Percentiles rank a stretch among this genome's conserved stretches.
These are phyloP conservation scores for Odobenus rosmarus DNA, from an alignment of 2,113 vertebrate species.

Conservation along the genomic window DNA sequence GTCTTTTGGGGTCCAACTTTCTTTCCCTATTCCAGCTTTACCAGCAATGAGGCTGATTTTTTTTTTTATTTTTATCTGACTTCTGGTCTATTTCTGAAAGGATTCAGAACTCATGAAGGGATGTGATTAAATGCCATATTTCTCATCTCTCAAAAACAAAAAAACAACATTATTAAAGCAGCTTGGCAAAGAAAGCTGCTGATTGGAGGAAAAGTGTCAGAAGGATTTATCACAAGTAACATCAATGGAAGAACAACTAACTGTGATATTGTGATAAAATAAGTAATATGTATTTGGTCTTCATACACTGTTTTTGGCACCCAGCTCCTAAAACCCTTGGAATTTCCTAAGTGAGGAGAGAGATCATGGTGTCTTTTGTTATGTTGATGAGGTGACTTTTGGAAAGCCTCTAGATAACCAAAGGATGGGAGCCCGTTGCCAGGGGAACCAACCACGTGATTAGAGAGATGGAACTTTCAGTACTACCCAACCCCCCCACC, in stretches of 20 bases:
- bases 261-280: neutral
- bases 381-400: neutral
- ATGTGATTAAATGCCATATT: neutral
- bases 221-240: neutral
- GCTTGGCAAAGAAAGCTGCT: neutral
- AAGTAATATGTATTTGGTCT: neutral
- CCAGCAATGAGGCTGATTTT: neutral
- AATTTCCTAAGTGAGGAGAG: neutral
- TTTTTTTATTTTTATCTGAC: neutral
- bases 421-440: neutral
- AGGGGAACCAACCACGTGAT: neutral
- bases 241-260: neutral
- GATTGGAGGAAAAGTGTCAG: neutral
- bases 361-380: neutral
- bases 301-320: neutral
- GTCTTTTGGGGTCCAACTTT: neutral
- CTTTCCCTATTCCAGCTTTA: neutral
- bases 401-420: neutral
- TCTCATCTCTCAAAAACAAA: neutral
- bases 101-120: neutral
- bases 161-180: neutral
- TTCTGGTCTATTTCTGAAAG: slow-evolving; percentile 39
- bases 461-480: neutral
- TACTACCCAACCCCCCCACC: neutral
- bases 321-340: neutral